These are phyloP conservation scores for Microtus oregoni DNA, from an alignment of 2,113 vertebrate genomes.

Conservation along the genomic window DNA sequence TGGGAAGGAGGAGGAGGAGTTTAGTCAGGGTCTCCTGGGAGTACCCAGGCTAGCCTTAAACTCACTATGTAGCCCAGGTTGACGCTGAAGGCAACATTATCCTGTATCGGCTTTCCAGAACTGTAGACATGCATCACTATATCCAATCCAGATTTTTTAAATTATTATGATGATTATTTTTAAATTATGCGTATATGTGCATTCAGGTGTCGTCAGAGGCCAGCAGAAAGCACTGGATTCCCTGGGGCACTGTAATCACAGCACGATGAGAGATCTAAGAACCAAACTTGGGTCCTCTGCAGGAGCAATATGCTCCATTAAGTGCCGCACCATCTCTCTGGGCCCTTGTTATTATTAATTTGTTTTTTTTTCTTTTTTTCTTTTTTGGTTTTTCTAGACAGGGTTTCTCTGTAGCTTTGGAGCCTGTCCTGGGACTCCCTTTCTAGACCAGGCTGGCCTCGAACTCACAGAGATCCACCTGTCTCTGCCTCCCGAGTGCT, in stretches of 20 bases:
- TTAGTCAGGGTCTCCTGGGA: background rate
- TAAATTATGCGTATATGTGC: background rate
- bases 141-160: background rate
- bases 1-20: background rate
- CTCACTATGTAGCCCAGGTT: background rate
- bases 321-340: background rate
- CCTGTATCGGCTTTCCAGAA: background rate
- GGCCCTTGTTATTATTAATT: background rate
- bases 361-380: background rate
- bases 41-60: background rate
- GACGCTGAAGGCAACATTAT: background rate
- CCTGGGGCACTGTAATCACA: background rate
- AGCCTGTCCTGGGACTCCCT: too few relatives aligned
- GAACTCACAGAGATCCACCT: too few relatives aligned
- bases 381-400: too few relatives aligned
- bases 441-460: too few relatives aligned
- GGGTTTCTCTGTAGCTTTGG: too few relatives aligned
- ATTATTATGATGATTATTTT: background rate
- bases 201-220: background rate
- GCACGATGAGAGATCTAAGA: background rate
- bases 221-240: background rate
- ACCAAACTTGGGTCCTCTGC: background rate
- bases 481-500: too few relatives aligned
- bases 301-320: background rate
- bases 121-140: background rate